phyloP scores from a whole-genome alignment of 2,797 vertebrate genomes.

The Florisuga fusca region DNA sequence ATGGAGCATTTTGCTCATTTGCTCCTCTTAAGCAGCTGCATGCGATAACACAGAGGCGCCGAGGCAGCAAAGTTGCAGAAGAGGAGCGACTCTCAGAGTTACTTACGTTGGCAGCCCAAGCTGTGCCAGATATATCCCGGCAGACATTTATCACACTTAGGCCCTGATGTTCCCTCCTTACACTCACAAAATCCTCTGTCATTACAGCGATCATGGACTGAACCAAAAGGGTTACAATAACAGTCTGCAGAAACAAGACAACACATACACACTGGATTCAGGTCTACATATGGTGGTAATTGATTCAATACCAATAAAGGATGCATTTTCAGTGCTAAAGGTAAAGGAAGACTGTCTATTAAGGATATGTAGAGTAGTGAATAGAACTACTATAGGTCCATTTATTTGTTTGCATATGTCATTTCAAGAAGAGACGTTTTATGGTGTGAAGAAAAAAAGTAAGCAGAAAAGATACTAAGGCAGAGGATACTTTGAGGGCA shows the following conservation, averaged over 20 bases:
- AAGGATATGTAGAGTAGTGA: conserved; percentile 41
- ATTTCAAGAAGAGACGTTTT: conserved; percentile 40
- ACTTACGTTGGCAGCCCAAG: conserved; percentile 99
- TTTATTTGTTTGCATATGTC: conserved; percentile 50
- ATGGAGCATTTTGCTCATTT: neutral
- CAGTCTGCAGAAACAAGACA: conserved; percentile 98
- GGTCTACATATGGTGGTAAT: conserved; percentile 44
- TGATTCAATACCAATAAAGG: conserved; percentile 66
- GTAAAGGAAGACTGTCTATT: conserved; percentile 70
- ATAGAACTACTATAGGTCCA: neutral
- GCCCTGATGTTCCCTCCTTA: conserved; percentile 96
- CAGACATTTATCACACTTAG: conserved; percentile 97
- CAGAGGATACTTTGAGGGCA: conserved; percentile 56
- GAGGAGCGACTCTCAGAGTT: conserved; percentile 78
- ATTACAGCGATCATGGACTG: conserved; percentile 97
- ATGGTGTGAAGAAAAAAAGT: conserved; percentile 51
- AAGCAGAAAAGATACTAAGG: conserved; percentile 45
- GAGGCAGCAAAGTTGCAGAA: conserved; percentile 71
- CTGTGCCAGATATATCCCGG: conserved; percentile 97
- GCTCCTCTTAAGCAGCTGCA: conserved; percentile 62
- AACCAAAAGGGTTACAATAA: conserved; percentile 98
- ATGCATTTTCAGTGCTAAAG: conserved; percentile 48
- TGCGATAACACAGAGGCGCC: conserved; percentile 51
- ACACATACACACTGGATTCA: conserved; percentile 84
- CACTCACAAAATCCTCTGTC: conserved; percentile 99